A percentile compares a stretch with the other conserved stretches of the same genome.
These are phyloP conservation scores for Oplegnathus fasciatus DNA, from an alignment of 2,113 vertebrate genomes.

Conservation along the genomic window DNA sequence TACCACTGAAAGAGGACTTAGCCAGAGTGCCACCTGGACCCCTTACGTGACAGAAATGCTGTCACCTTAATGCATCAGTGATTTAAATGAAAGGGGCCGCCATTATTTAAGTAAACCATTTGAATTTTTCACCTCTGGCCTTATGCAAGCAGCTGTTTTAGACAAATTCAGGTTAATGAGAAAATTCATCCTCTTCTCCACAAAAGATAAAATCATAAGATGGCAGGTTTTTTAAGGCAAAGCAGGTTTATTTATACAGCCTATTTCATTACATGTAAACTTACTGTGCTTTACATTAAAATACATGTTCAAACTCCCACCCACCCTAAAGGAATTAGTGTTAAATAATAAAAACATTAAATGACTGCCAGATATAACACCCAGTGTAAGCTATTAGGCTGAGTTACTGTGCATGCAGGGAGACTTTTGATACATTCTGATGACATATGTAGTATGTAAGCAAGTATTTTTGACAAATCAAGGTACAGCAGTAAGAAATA, in stretches of 20 bases:
- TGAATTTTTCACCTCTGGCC: not conserved
- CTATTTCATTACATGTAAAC: not conserved
- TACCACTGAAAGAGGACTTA: not conserved
- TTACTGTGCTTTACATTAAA: not conserved
- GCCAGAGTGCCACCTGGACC: not conserved
- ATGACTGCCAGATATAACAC: not conserved
- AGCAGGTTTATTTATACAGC: not conserved
- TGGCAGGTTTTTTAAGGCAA: not conserved
- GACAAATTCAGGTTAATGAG: not conserved
- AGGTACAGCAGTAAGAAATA: not conserved
- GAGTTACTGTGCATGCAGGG: not conserved
- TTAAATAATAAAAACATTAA: not conserved
- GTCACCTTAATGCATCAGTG: not conserved
- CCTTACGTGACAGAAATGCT: slow-evolving; percentile 6
- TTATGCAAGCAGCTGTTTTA: not conserved
- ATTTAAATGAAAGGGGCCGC: not conserved
- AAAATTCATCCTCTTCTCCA: not conserved
- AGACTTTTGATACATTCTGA: too few species aligned
- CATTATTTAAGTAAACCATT: not conserved
- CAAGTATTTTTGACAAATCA: not conserved
- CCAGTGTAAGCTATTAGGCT: not conserved
- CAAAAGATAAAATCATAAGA: not conserved
- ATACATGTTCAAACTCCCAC: not conserved
- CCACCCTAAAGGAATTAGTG: not conserved
- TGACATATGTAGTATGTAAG: not conserved